Evolutionary conservation across 2,797 vertebrate genomes (phyloP).

Genomic region (Sebastes glaucus): DNA sequence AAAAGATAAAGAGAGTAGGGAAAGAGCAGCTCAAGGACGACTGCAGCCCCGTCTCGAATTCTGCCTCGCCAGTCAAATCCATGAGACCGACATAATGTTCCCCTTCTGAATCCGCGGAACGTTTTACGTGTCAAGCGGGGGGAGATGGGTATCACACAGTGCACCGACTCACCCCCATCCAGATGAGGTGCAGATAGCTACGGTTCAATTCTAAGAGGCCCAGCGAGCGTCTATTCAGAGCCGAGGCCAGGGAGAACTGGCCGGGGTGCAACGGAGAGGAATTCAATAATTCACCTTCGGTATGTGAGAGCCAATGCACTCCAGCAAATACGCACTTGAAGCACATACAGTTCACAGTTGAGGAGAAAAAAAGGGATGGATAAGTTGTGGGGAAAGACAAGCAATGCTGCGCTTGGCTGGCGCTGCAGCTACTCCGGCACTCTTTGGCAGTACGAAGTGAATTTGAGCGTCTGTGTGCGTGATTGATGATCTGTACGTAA

Average conservation of each 20-base stretch:
- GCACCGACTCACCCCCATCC: conserved; percentile 57
- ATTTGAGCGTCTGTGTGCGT: conserved; percentile 40
- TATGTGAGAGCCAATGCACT: conserved; percentile 52
- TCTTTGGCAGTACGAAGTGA: conserved; percentile 51
- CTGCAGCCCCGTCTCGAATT: conserved; percentile 69
- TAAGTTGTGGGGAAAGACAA: conserved; percentile 64
- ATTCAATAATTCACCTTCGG: conserved; percentile 71
- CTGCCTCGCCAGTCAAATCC: conserved; percentile 71
- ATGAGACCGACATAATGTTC: conserved; percentile 61
- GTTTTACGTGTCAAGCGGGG: conserved; percentile 68
- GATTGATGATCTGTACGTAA: conserved; percentile 60
- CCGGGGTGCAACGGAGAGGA: conserved; percentile 48
- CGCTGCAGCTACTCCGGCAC: conserved; percentile 36
- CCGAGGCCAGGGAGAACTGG: conserved; percentile 21
- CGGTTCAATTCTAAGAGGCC: conserved; percentile 55
- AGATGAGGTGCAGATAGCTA: conserved; percentile 67
- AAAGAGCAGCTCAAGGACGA: conserved; percentile 66
- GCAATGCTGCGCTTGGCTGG: conserved; percentile 65
- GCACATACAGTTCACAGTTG: conserved; percentile 42
- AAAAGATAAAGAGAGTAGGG: conserved; percentile 17
- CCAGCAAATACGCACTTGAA: conserved; percentile 54
- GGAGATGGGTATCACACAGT: conserved; percentile 70
- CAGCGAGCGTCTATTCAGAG: conserved; percentile 45
- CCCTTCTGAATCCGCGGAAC: conserved; percentile 40
- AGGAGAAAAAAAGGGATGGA: conserved; percentile 33